Evolutionary conservation across 2,797 vertebrate species (phyloP).

Genomic region (Pitangus sulphuratus): DNA sequence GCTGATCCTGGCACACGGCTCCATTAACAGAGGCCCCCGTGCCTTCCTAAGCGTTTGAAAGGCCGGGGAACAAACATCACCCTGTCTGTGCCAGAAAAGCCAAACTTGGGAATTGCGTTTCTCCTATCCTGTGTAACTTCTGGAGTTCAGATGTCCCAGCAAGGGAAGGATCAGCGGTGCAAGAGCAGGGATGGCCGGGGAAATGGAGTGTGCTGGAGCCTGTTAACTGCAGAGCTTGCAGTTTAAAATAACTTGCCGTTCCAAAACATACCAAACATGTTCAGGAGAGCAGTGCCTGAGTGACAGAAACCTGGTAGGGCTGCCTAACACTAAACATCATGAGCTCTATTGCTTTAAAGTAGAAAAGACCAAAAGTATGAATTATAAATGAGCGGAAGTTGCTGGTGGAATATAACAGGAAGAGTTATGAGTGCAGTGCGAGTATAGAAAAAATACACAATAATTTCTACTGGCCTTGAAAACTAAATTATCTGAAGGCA

Average conservation of each 20-base stretch:
- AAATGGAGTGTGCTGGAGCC: neutral
- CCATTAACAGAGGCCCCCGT: neutral
- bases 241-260: neutral
- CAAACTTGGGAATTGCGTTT: accelerated
- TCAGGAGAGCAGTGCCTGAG: neutral
- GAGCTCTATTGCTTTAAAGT: neutral
- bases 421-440: neutral
- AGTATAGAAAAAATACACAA: neutral
- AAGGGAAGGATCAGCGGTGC: neutral
- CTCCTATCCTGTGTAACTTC: accelerated
- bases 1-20: neutral
- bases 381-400: neutral
- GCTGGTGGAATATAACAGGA: neutral
- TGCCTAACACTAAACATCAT: neutral
- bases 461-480: neutral
- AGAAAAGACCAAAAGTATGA: conserved; percentile 19
- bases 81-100: neutral
- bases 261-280: neutral
- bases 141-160: neutral
- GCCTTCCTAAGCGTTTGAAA: neutral
- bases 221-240: neutral
- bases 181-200: neutral
- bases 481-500: neutral
- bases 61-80: neutral
- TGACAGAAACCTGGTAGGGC: neutral